These are phyloP conservation scores for Pipistrellus kuhlii DNA, from an alignment of 2,797 vertebrate species.

Conservation along the genomic window DNA sequence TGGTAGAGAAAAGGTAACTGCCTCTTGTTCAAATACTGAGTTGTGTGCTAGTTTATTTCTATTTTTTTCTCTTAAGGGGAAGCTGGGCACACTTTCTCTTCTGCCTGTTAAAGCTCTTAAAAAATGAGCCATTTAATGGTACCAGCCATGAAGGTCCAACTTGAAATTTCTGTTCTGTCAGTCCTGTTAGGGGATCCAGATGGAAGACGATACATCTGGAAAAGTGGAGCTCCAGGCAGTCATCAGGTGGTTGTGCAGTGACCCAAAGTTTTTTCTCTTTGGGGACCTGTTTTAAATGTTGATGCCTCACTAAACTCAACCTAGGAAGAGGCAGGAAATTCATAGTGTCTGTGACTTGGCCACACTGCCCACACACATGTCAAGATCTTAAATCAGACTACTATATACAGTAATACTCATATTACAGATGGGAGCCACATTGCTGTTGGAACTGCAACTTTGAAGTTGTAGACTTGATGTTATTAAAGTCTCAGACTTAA, in stretches of 20 bases:
- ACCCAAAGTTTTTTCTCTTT: slow-evolving; percentile 38
- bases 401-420: not conserved
- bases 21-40: not conserved
- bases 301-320: not conserved
- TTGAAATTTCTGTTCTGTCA: not conserved
- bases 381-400: not conserved
- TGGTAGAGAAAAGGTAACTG: slow-evolving; percentile 23
- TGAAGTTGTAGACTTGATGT: slow-evolving; percentile 65
- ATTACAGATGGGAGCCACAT: not conserved
- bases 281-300: slow-evolving; percentile 50
- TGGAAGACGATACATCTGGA: not conserved
- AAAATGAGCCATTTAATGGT: not conserved
- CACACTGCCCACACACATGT: not conserved
- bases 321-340: slow-evolving; percentile 51
- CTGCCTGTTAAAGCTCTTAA: not conserved
- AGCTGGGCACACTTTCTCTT: not conserved
- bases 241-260: not conserved
- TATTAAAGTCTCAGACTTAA: slow-evolving; percentile 60
- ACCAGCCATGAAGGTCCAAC: not conserved
- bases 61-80: not conserved
- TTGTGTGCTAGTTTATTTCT: not conserved
- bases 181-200: not conserved
- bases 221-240: not conserved
- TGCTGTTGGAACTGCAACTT: slow-evolving; percentile 50
- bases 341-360: not conserved